Base-by-base conservation (phyloP, 2,797 vertebrate species). In the Pseudomugil tenellus region DNA sequence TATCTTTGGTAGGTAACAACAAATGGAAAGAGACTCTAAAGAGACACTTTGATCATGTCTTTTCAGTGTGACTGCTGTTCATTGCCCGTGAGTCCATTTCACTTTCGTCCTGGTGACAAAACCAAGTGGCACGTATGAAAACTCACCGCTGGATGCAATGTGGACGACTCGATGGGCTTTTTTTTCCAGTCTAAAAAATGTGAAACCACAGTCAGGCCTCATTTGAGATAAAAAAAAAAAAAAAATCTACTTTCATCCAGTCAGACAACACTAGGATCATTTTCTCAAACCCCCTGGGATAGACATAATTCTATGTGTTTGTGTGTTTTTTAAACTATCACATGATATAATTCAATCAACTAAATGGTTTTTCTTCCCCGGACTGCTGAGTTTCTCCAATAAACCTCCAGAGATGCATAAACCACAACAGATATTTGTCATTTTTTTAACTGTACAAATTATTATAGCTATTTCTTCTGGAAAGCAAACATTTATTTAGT, bases 31-130 rank as follows among this genome's bases (percentile, higher is more conserved):
- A 31, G 43, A 28, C 66, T 83, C 57, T 31, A 25, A 19, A 73
- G 76, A 74, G 70, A 71, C 1, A 71, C 80, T 88, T 90, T 89
- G 81, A 87, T 90, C 81, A 70, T 7, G 26, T 70, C 67, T 34
- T 75, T 69, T 62, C 57, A 76, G 62, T 70, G 57, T 65, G 74
- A 37, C 74, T 0, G 64, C 62, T 1, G 29, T 51, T 81, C 63
- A 81, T 83, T 60, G 65, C 77, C 63, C 56, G 0, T 60, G 78
- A 84, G 63, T 86, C 54, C 60, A 19, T 88, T 76, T 79, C 69
- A 75, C 77, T 88, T 72, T 81, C 70, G 19, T 70, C 72, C 16
- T 70, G 59, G 65, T 58, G 54, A 72, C 17, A 37, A 46, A 68
- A 67, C 7, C 1, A 67, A 69, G 72, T 49, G 74, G 43, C 62